Evolutionary conservation across 2,797 vertebrate genomes (phyloP).

Genomic region (Neoniphon sammara): DNA sequence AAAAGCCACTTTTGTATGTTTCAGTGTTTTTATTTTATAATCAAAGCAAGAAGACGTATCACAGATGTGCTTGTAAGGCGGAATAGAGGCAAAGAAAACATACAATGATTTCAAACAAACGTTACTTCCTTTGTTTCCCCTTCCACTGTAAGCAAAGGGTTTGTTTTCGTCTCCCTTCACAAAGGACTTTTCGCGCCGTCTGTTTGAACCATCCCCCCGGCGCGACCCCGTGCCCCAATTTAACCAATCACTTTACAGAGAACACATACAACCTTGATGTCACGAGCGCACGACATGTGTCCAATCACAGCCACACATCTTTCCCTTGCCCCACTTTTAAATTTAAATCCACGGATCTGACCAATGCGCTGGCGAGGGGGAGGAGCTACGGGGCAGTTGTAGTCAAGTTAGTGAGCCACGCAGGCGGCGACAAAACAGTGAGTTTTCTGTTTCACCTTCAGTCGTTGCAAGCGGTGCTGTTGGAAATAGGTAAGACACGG

Average conservation of each 20-base stretch:
- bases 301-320: conserved; percentile 45
- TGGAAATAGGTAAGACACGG: conserved; percentile 57
- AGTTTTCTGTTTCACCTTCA: conserved; percentile 50
- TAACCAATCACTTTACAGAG: conserved; percentile 56
- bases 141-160: background rate
- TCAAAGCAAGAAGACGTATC: too few species aligned
- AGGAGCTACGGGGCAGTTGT: conserved; percentile 43
- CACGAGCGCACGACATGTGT: rapidly evolving
- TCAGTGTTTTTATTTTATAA: too few species aligned
- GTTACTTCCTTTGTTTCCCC: too few species aligned
- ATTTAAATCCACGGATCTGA: conserved; percentile 24
- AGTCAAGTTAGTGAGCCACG: conserved; percentile 60
- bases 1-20: too few species aligned
- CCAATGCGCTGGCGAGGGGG: conserved; percentile 63
- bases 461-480: conserved; percentile 36
- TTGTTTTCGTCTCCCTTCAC: conserved; percentile 38
- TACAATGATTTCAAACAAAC: too few species aligned
- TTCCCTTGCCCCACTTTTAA: conserved; percentile 33
- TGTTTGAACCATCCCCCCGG: conserved; percentile 65
- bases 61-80: too few species aligned
- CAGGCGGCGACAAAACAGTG: conserved; percentile 71
- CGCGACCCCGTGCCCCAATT: conserved; percentile 19
- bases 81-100: too few species aligned
- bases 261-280: background rate
- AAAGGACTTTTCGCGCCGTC: conserved; percentile 75